Base-by-base conservation (phyloP, 2,888 invertebrate species). In the Entomobrya proxima region DNA sequence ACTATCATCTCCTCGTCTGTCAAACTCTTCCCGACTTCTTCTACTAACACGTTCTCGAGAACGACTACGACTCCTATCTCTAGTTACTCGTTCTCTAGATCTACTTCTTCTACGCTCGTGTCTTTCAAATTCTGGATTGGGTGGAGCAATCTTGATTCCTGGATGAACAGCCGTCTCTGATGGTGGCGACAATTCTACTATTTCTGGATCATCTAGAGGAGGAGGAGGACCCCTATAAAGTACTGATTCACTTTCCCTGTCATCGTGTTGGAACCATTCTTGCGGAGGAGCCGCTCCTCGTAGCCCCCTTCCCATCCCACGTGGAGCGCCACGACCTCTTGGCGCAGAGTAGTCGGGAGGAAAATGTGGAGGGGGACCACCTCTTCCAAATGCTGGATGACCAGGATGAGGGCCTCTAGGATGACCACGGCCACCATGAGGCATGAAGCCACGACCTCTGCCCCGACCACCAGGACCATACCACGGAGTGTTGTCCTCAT, bases 401-500 rank as follows among this genome's bases (percentile, higher is more conserved):
- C 69, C 77, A 35, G 55, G 32, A 7, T 52, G 84, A 11, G 61
- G 52, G 9, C 69, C 84, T 35, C 82, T 72, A 18, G 81, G 55
- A n/a, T 58, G 30, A 18, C 84, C 84, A 21, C 77, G 69, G 37
- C 27, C 55, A 64, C 69, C 52, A 15, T 40, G 24, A 24, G 75
- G 64, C n/a, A n/a, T n/a, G n/a, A n/a, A 52, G 9, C 85, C 86
- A 44, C 86, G 86, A 5, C 86, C 86, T 77, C 80, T 52, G 13
- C 86, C 86, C 50, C 81, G 37, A 4, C 3, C 6, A 0, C 15
- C 30, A 1, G 75, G 18, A 2, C 35, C 50, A 18, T 18, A 40
- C 35, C 24, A 40, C 5, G 61, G 79, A 2, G 78, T 72, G 27
- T 74, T 76, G 9, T 72, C 72, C 1, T 77, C n/a, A n/a, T n/a